These are phyloP conservation scores for Platyura marginata DNA, from an alignment of 1,140 invertebrate species.

Conservation along the genomic window DNA sequence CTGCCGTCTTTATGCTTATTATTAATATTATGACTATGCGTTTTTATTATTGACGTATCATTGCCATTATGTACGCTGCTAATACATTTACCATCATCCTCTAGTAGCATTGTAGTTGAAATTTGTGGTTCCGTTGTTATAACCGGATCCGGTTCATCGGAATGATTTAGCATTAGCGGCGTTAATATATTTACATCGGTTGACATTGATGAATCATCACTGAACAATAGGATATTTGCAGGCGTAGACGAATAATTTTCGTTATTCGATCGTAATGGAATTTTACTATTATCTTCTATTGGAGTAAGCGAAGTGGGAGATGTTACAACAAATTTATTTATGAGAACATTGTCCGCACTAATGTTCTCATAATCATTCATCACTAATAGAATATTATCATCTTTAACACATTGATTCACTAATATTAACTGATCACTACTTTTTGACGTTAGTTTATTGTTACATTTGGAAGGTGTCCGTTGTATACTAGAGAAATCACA, in stretches of 20 bases:
- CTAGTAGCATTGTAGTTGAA: background rate
- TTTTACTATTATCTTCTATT: background rate
- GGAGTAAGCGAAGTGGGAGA: background rate
- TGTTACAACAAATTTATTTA: conserved; percentile 1
- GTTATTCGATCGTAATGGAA: background rate
- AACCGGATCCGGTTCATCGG: background rate
- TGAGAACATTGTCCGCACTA: background rate
- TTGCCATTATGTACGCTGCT: conserved; percentile 12
- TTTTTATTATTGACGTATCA: background rate
- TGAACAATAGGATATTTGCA: no score
- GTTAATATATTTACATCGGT: no score
- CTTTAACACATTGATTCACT: background rate
- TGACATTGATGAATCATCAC: no score
- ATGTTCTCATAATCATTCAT: background rate
- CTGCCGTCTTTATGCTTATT: conserved; percentile 3
- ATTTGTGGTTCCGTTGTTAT: background rate
- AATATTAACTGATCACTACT: background rate
- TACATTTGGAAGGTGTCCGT: background rate
- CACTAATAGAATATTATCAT: background rate
- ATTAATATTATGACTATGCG: background rate
- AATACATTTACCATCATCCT: conserved; percentile 7
- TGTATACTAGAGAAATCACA: background rate
- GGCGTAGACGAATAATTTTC: no score
- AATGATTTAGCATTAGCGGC: no score
- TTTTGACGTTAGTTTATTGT: background rate